These are phyloP conservation scores for Eilema griseolum DNA, from an alignment of 2,888 invertebrate species.

Conservation along the genomic window DNA sequence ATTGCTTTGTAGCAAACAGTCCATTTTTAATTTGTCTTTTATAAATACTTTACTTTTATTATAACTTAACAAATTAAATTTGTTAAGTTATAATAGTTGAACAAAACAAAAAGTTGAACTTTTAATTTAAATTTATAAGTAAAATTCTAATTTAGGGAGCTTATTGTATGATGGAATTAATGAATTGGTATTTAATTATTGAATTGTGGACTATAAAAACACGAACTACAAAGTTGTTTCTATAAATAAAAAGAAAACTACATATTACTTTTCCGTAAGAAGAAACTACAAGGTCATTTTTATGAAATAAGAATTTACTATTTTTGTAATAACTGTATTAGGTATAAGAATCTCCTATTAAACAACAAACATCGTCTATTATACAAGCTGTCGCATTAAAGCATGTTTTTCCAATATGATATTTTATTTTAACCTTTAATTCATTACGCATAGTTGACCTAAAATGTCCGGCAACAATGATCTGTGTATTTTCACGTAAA, in stretches of 20 bases:
- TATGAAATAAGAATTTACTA: neutral
- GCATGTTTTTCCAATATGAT: constrained; percentile 5
- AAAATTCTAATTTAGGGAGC: neutral
- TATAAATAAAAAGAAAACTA: neutral
- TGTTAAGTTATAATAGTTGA: no score
- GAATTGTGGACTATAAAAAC: neutral
- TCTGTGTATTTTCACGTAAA: no score
- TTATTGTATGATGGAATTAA: neutral
- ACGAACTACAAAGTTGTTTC: neutral
- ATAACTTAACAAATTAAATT: no score
- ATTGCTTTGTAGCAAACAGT: neutral
- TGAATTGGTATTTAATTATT: neutral
- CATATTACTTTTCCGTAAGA: neutral
- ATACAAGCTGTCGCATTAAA: neutral
- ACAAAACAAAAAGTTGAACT: no score
- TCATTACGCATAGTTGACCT: neutral
- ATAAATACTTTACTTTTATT: neutral
- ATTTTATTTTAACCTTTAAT: neutral
- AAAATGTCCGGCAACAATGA: neutral
- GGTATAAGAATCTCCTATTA: constrained; percentile 49
- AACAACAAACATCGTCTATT: constrained; percentile 12
- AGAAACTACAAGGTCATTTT: neutral
- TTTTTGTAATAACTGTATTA: constrained; percentile 15
- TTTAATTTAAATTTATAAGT: no score
- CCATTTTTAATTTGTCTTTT: neutral